phyloP scores from a whole-genome alignment of 2,888 invertebrate genomes.

The Napeogenes inachia region DNA sequence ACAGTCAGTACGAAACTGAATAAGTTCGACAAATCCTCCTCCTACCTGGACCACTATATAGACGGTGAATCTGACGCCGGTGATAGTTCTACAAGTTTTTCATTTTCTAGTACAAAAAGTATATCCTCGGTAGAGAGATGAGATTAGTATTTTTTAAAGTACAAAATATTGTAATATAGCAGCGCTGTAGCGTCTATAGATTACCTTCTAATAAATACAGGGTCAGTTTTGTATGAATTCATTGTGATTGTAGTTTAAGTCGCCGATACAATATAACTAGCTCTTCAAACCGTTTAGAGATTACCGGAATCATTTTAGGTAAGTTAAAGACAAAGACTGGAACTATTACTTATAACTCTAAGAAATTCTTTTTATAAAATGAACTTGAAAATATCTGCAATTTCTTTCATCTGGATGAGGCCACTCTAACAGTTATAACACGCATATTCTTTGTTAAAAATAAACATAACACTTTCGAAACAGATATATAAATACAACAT shows the following conservation, averaged over 20 bases:
- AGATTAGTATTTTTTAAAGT: constrained; percentile 72
- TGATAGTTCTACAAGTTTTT: constrained; percentile 35
- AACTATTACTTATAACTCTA: not conserved
- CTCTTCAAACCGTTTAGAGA: constrained; percentile 69
- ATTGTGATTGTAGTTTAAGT: constrained; percentile 77
- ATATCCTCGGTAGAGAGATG: constrained; percentile 64
- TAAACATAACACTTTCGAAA: no score
- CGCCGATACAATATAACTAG: constrained; percentile 59
- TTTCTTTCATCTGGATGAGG: not conserved
- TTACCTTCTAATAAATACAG: constrained; percentile 74
- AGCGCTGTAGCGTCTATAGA: constrained; percentile 69
- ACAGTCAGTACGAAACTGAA: constrained; percentile 70
- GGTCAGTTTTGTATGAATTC: constrained; percentile 78
- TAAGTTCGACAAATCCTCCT: constrained; percentile 77
- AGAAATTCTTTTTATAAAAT: not conserved
- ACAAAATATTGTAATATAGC: constrained; percentile 72
- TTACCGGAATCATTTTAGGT: constrained; percentile 66
- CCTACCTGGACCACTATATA: constrained; percentile 77
- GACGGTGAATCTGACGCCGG: constrained; percentile 53
- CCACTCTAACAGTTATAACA: no score
- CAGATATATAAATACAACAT: no score
- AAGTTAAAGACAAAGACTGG: constrained; percentile 41
- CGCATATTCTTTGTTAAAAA: no score
- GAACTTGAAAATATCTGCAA: no score
- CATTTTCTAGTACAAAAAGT: constrained; percentile 68